Conservation (phyloP, 2,797 vertebrate species). For the Pangasius larnaudii region DNA sequence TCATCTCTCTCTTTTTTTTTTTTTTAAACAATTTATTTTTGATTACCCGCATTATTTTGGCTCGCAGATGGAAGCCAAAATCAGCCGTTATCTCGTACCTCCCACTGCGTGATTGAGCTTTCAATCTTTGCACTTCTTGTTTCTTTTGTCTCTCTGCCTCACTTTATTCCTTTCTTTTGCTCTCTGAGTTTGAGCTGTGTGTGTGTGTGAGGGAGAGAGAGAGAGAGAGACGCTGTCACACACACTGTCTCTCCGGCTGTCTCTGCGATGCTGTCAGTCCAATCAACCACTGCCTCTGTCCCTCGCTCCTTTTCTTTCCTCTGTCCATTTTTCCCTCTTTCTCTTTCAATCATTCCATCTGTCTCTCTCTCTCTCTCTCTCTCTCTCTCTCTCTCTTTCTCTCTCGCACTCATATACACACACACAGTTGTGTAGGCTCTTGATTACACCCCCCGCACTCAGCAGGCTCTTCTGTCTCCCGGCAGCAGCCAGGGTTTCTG, state of each 20-base stretch:
- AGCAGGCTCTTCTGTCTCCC: slow-evolving; percentile 32
- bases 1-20: slow-evolving; percentile 44
- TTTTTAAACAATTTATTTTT: slow-evolving; percentile 52
- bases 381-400: background rate
- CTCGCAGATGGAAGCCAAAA: slow-evolving; percentile 69
- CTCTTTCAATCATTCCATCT: slow-evolving; percentile 38
- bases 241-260: slow-evolving; percentile 67
- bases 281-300: slow-evolving; percentile 30
- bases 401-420: background rate
- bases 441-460: slow-evolving; percentile 41
- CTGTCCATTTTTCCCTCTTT: slow-evolving; percentile 31
- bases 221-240: slow-evolving; percentile 43
- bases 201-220: background rate
- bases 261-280: slow-evolving; percentile 60
- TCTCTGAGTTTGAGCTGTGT: slow-evolving; percentile 33
- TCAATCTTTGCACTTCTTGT: slow-evolving; percentile 43
- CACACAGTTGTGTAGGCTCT: slow-evolving; percentile 29
- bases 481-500: slow-evolving; percentile 15
- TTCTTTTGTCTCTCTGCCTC: slow-evolving; percentile 60
- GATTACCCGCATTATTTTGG: slow-evolving; percentile 62
- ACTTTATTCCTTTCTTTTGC: slow-evolving; percentile 66
- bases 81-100: slow-evolving; percentile 64
- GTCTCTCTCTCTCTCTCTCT: slow-evolving; percentile 10
- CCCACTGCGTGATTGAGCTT: slow-evolving; percentile 55
- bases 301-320: slow-evolving; percentile 14